Percentiles rank a stretch among this genome's conserved stretches.
Evolutionary conservation across 2,113 vertebrate genomes (phyloP).

Genomic region (Excalfactoria chinensis): DNA sequence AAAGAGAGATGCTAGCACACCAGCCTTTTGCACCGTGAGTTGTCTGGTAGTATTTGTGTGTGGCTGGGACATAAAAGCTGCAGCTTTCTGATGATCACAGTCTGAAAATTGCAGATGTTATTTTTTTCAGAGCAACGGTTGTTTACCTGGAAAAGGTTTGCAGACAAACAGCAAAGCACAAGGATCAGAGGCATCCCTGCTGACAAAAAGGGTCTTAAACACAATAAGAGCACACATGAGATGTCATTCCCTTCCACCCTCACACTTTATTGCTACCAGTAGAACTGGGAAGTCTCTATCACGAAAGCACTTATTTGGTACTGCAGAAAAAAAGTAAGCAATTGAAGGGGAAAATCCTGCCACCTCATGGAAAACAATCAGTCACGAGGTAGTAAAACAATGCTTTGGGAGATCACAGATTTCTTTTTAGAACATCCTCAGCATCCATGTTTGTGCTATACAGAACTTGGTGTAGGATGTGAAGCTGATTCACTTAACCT

Average conservation of each 20-base stretch:
- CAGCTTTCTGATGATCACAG: not conserved
- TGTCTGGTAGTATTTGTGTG: not conserved
- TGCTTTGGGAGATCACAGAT: not conserved
- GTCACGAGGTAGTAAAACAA: not conserved
- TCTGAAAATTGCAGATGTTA: conserved; percentile 30
- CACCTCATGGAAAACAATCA: not conserved
- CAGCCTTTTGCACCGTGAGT: conserved; percentile 8
- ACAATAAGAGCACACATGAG: not conserved
- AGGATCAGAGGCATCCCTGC: not conserved
- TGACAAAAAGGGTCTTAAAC: not conserved
- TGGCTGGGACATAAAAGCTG: conserved; percentile 28
- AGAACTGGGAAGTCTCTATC: not conserved
- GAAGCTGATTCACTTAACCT: not conserved
- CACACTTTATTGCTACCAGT: not conserved
- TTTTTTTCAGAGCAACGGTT: conserved; percentile 19
- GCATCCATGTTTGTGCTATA: fast-evolving
- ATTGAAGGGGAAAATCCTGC: not conserved
- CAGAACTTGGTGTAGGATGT: not conserved
- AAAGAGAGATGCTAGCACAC: not conserved
- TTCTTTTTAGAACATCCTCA: not conserved
- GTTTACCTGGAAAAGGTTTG: conserved; percentile 30
- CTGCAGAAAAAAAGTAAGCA: not conserved
- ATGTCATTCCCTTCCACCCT: not conserved
- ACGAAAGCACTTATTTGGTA: not conserved
- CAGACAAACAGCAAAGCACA: conserved; percentile 38